A percentile compares a stretch with the other conserved stretches of the same genome.
Evolutionary conservation across 30 jellyfish, hydroid and myxozoan genomes (phyloP).

Genomic region (Hydractinia echinata): DNA sequence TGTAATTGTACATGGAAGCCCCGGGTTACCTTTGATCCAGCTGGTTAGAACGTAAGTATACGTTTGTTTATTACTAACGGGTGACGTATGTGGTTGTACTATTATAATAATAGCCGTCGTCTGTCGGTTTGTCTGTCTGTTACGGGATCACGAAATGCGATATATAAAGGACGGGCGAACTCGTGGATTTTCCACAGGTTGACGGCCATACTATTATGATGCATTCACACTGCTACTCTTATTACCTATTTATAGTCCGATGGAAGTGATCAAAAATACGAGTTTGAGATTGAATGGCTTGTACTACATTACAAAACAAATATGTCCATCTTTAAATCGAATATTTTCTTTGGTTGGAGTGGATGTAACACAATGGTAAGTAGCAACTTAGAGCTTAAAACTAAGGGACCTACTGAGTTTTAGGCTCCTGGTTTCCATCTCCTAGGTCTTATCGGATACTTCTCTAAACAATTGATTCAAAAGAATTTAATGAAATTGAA

Average conservation of each 20-base stretch:
- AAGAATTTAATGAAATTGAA: no score
- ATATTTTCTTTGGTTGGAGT: slow-evolving; percentile 70
- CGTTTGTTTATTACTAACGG: no score
- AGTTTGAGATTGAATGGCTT: slow-evolving; percentile 59
- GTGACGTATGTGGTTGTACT: not conserved
- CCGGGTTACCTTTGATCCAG: slow-evolving; percentile 91
- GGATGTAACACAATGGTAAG: slow-evolving; percentile 79
- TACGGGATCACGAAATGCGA: no score
- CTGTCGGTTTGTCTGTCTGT: no score
- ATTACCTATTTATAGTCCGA: slow-evolving; percentile 54
- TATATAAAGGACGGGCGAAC: no score
- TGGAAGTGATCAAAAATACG: slow-evolving; percentile 52
- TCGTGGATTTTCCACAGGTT: no score
- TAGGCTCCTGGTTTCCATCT: no score
- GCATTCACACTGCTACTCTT: not conserved
- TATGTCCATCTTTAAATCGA: slow-evolving; percentile 68
- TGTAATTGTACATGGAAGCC: slow-evolving; percentile 88
- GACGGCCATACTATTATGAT: not conserved
- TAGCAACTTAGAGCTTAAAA: no score
- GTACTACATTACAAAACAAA: slow-evolving; percentile 92
- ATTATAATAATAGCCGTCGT: not conserved
- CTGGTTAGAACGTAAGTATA: slow-evolving; percentile 64
- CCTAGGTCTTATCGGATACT: no score
- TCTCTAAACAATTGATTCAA: no score
- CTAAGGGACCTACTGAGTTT: no score